Percentiles rank a stretch among this genome's conserved stretches.
Evolutionary conservation across 2,888 invertebrate species (phyloP).

Genomic region (Apocheima hispidaria): DNA sequence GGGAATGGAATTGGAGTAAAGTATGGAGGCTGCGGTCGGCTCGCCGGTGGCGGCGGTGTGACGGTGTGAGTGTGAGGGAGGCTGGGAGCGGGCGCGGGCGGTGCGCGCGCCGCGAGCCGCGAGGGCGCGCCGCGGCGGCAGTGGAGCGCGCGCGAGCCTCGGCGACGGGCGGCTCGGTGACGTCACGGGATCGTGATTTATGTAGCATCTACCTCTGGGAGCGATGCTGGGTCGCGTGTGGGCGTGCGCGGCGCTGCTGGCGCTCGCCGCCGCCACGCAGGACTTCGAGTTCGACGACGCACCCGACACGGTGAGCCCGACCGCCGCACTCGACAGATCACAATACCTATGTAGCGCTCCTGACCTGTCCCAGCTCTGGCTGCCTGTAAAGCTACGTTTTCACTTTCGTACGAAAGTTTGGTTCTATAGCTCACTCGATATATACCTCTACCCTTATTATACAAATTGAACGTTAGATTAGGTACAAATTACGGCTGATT

Average conservation of each 20-base stretch:
- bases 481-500: too few species aligned
- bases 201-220: slow-evolving; percentile 11
- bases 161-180: slow-evolving; percentile 30
- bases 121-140: slow-evolving; percentile 33
- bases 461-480: not conserved
- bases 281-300: slow-evolving; percentile 82
- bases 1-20: not conserved
- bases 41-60: too few species aligned
- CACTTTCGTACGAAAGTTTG: not conserved
- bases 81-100: slow-evolving; percentile 12
- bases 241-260: slow-evolving; percentile 40
- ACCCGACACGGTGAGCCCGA: slow-evolving; percentile 62
- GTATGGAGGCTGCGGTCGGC: slow-evolving; percentile 19
- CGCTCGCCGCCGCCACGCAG: slow-evolving; percentile 56
- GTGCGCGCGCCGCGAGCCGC: slow-evolving; percentile 26
- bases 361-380: not conserved
- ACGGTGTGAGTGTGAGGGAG: slow-evolving; percentile 2
- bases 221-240: slow-evolving; percentile 50
- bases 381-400: too few species aligned
- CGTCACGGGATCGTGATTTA: slow-evolving; percentile 11
- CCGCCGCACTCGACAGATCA: not conserved
- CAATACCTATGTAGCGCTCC: not conserved
- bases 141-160: slow-evolving; percentile 30
- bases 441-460: not conserved
- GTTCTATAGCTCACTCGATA: not conserved